Conservation (phyloP, 2,797 vertebrate genomes). For the Lagodon rhomboides region DNA sequence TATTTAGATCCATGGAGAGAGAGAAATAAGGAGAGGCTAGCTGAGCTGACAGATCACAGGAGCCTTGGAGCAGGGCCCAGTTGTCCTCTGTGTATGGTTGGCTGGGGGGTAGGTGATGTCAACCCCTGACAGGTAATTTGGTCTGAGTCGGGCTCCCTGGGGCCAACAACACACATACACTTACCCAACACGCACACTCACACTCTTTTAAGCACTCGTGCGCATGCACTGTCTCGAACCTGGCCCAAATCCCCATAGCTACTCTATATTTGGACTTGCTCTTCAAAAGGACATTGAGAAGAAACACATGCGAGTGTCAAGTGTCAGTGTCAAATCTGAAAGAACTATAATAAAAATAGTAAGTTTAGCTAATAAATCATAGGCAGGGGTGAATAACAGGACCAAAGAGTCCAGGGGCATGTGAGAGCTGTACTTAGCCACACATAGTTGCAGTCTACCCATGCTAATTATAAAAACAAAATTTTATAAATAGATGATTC, state of each 20-base stretch:
- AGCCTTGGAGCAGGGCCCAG: slow-evolving; percentile 75
- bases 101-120: slow-evolving; percentile 85
- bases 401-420: not conserved
- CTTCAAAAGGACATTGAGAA: slow-evolving; percentile 60
- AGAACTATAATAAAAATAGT: too few species aligned
- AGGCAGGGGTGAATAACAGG: not conserved
- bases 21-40: slow-evolving; percentile 57
- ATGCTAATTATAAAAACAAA: too few species aligned
- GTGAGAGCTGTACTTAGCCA: not conserved
- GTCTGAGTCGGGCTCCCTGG: slow-evolving; percentile 75
- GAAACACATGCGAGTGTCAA: slow-evolving; percentile 41
- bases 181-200: slow-evolving; percentile 34
- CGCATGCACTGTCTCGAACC: slow-evolving; percentile 49
- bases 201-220: slow-evolving; percentile 11
- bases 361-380: not conserved
- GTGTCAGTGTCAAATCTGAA: slow-evolving; percentile 4
- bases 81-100: slow-evolving; percentile 79
- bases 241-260: slow-evolving; percentile 49
- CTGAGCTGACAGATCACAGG: slow-evolving; percentile 77
- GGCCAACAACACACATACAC: slow-evolving; percentile 69
- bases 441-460: too few species aligned
- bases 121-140: slow-evolving; percentile 87
- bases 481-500: too few species aligned
- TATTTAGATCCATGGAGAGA: slow-evolving; percentile 37
- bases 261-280: slow-evolving; percentile 54